These are phyloP conservation scores for Sinodicranocentrus sp. DNA, from an alignment of 2,888 invertebrate genomes.

Conservation along the genomic window DNA sequence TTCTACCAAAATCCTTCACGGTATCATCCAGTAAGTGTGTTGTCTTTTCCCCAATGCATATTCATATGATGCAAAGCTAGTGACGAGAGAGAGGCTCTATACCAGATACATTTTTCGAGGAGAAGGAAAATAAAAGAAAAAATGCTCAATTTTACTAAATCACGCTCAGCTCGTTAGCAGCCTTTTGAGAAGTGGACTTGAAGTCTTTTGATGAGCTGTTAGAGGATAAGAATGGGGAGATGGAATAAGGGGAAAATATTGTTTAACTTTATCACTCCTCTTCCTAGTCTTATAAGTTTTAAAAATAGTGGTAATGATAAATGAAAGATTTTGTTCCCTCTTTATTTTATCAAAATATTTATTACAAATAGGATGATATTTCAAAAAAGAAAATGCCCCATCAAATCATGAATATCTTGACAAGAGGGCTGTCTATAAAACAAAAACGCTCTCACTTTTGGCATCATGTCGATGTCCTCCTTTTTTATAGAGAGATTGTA, in stretches of 20 bases:
- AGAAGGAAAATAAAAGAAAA: conserved; percentile 56
- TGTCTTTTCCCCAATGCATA: neutral
- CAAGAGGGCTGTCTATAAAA: too few relatives aligned
- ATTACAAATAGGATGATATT: too few relatives aligned
- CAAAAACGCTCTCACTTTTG: conserved; percentile 7
- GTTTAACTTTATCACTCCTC: too few relatives aligned
- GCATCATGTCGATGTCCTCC: conserved; percentile 10
- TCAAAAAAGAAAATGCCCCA: too few relatives aligned
- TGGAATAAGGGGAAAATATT: neutral
- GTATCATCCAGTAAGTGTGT: too few relatives aligned
- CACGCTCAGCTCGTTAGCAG: conserved; percentile 77
- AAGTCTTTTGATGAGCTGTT: conserved; percentile 30
- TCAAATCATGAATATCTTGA: too few relatives aligned
- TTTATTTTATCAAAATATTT: too few relatives aligned
- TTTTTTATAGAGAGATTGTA: neutral
- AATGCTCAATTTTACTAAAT: conserved; percentile 76
- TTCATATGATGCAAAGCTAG: neutral
- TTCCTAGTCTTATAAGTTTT: too few relatives aligned
- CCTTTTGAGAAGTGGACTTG: conserved; percentile 72
- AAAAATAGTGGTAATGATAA: neutral
- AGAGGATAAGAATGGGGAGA: neutral
- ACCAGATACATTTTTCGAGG: too few relatives aligned
- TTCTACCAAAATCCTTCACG: too few relatives aligned
- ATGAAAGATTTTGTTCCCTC: too few relatives aligned
- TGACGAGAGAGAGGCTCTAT: neutral